Evolutionary conservation across 2,888 invertebrate genomes (phyloP).

Genomic region (Erebia ligea): DNA sequence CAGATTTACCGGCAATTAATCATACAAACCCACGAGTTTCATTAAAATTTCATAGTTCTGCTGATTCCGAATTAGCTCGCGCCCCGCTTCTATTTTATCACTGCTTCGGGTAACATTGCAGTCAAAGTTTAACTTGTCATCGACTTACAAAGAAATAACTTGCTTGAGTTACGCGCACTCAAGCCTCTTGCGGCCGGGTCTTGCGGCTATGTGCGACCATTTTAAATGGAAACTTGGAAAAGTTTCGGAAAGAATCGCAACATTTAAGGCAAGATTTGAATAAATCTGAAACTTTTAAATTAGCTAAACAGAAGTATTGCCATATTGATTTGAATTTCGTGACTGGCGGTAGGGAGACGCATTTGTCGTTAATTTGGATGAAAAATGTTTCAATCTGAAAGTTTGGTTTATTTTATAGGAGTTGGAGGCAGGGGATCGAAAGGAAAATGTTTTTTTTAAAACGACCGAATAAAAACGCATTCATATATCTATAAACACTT

Average conservation of each 20-base stretch:
- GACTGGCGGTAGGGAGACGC: neutral
- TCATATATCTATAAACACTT: too few relatives aligned
- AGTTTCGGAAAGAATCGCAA: conserved; percentile 5
- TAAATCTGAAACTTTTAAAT: conserved; percentile 38
- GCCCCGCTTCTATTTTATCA: too few relatives aligned
- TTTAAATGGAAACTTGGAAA: conserved; percentile 1
- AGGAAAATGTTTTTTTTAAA: neutral
- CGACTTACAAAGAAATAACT: conserved; percentile 9
- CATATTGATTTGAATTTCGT: conserved; percentile 12
- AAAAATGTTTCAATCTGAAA: conserved; percentile 5
- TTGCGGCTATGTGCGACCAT: neutral
- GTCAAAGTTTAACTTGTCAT: too few relatives aligned
- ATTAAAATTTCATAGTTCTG: too few relatives aligned
- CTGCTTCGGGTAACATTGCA: too few relatives aligned
- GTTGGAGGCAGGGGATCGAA: neutral
- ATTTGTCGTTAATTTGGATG: neutral
- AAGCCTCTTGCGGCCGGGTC: too few relatives aligned
- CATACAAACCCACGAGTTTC: too few relatives aligned
- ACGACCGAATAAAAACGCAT: too few relatives aligned
- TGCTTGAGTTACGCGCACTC: conserved; percentile 12
- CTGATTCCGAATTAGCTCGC: too few relatives aligned
- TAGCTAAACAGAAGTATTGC: conserved; percentile 15
- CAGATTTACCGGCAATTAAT: too few relatives aligned
- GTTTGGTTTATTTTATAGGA: neutral
- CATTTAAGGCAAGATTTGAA: conserved; percentile 22